Conservation (phyloP, 2,113 vertebrate species). For the Muntiacus muntjak region DNA sequence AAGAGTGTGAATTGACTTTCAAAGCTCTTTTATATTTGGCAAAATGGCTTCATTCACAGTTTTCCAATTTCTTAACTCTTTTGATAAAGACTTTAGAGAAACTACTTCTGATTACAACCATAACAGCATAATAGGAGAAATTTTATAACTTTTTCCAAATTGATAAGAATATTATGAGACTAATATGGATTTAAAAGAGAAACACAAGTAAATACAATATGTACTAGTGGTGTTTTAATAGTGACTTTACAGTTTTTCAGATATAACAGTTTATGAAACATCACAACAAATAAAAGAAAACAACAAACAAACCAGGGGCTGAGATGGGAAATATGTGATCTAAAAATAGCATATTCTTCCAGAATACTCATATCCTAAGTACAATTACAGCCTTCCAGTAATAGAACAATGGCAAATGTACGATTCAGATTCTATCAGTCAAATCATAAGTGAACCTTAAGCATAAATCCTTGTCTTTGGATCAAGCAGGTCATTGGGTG, state of each 20-base stretch:
- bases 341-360: background rate
- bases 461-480: background rate
- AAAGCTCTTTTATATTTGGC: background rate
- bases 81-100: background rate
- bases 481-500: background rate
- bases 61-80: background rate
- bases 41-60: conserved; percentile 10
- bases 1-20: background rate
- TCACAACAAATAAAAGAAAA: background rate
- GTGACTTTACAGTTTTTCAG: background rate
- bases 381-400: background rate
- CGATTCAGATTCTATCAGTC: background rate
- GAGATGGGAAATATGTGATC: background rate
- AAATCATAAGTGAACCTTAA: background rate
- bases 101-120: background rate
- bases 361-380: background rate
- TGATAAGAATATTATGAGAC: background rate
- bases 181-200: background rate
- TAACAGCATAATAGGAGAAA: background rate
- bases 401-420: background rate
- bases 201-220: background rate
- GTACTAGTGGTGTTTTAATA: background rate
- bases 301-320: background rate
- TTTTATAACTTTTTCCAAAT: background rate
- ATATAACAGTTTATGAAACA: background rate